These are phyloP conservation scores for Tupaia tana DNA, from an alignment of 2,113 vertebrate genomes.

Conservation along the genomic window DNA sequence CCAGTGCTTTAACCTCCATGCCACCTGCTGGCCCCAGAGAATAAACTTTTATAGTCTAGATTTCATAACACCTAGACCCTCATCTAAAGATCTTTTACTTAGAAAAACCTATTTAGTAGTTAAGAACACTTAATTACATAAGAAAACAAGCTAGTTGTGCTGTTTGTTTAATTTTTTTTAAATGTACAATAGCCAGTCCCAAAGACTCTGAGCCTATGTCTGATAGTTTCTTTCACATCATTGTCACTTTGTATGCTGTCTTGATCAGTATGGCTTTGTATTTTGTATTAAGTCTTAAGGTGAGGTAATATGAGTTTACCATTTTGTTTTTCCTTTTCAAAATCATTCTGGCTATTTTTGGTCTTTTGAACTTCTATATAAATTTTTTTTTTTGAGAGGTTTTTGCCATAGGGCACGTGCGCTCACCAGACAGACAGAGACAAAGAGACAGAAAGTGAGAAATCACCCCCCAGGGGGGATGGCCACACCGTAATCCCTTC, in stretches of 20 bases:
- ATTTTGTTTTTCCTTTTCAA: conserved; percentile 20
- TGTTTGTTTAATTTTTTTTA: not conserved
- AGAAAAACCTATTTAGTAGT: not conserved
- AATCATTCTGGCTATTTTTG: not conserved
- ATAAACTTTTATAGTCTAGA: not conserved
- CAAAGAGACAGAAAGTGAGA: too few relatives aligned
- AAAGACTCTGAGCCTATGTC: not conserved
- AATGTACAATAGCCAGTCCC: not conserved
- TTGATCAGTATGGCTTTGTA: not conserved
- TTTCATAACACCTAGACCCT: conserved; percentile 43
- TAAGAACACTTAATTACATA: conserved; percentile 38
- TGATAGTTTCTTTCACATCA: not conserved
- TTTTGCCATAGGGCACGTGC: too few relatives aligned
- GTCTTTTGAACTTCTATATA: not conserved
- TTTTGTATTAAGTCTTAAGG: not conserved
- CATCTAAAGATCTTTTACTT: not conserved
- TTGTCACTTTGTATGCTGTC: not conserved
- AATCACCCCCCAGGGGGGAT: too few relatives aligned
- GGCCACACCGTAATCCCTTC: too few relatives aligned
- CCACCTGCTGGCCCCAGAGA: not conserved
- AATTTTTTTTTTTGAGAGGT: too few relatives aligned
- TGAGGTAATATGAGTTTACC: not conserved
- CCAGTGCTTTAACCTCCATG: too few relatives aligned
- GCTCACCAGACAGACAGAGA: too few relatives aligned
- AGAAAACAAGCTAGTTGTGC: not conserved